Conservation (phyloP, 1,140 invertebrate genomes). For the Rhyzopertha dominica region DNA sequence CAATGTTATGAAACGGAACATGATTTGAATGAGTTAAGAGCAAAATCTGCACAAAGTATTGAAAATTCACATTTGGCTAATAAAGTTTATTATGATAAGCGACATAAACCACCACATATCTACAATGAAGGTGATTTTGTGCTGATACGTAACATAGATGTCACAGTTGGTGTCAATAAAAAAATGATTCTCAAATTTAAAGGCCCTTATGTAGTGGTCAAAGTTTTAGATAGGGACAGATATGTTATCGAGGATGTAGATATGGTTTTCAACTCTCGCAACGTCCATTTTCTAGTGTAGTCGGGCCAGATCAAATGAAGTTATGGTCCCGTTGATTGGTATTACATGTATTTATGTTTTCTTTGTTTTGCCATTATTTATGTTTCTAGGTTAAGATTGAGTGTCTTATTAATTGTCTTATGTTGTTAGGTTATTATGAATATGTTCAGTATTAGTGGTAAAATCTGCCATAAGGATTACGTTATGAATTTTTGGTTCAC, state of each 20-base stretch:
- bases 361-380: no score
- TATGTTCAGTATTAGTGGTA: no score
- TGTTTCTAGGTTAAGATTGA: no score
- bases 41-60: conserved; percentile 16
- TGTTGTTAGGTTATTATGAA: no score
- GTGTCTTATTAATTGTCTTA: no score
- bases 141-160: conserved; percentile 29
- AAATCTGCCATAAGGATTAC: no score
- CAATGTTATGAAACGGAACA: not conserved
- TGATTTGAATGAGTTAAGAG: conserved; percentile 5
- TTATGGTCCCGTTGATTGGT: no score
- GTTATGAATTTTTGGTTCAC: no score
- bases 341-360: no score
- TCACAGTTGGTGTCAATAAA: conserved; percentile 26
- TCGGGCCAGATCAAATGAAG: conserved; percentile 19
- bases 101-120: conserved; percentile 16
- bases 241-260: conserved; percentile 30
- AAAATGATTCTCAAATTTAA: conserved; percentile 33
- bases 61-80: conserved; percentile 11
- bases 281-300: conserved; percentile 18
- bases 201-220: conserved; percentile 31
- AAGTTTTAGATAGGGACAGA: conserved; percentile 29
- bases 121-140: conserved; percentile 32
- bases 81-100: conserved; percentile 20
- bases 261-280: conserved; percentile 26